Percentiles rank a stretch among this genome's conserved stretches.
Conservation (phyloP, 2,797 vertebrate genomes). For the Scomberomorus guttatus region DNA sequence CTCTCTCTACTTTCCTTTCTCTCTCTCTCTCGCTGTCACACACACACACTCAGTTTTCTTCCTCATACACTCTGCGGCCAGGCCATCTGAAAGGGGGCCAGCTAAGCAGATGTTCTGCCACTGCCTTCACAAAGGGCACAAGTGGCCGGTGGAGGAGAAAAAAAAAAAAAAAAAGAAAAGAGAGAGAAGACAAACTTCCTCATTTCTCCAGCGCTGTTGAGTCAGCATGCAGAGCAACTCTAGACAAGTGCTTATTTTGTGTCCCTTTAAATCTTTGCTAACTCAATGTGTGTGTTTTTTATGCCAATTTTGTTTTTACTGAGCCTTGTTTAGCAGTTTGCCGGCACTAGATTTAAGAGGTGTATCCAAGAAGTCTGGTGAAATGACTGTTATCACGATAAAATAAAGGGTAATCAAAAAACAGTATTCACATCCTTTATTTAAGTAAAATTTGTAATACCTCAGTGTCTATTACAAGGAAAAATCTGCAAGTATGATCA, state of each 20-base stretch:
- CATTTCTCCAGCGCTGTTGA: slow-evolving; percentile 19
- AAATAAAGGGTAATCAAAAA: not conserved
- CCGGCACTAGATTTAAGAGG: not conserved
- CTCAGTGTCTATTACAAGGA: not conserved
- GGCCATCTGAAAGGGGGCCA: slow-evolving; percentile 71
- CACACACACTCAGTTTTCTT: slow-evolving; percentile 27
- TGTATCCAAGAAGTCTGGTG: not conserved
- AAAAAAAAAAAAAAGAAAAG: slow-evolving; percentile 23
- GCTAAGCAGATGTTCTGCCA: slow-evolving; percentile 83
- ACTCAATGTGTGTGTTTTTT: not conserved
- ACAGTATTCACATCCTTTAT: not conserved
- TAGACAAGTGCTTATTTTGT: slow-evolving; percentile 1
- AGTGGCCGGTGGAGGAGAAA: slow-evolving; percentile 50
- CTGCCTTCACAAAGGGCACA: slow-evolving; percentile 73
- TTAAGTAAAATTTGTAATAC: not conserved
- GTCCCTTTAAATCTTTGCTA: not conserved
- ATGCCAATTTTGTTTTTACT: not conserved
- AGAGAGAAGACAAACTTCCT: slow-evolving; percentile 26
- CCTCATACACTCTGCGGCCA: slow-evolving; percentile 35
- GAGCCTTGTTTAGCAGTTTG: not conserved
- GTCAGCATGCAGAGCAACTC: slow-evolving; percentile 25
- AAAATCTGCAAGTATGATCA: too few species aligned
- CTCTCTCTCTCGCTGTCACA: not conserved
- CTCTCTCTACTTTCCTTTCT: slow-evolving; percentile 20
- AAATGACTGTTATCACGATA: not conserved